Evolutionary conservation across 1,140 invertebrate genomes (phyloP).

Genomic region (Nomia melanderi): DNA sequence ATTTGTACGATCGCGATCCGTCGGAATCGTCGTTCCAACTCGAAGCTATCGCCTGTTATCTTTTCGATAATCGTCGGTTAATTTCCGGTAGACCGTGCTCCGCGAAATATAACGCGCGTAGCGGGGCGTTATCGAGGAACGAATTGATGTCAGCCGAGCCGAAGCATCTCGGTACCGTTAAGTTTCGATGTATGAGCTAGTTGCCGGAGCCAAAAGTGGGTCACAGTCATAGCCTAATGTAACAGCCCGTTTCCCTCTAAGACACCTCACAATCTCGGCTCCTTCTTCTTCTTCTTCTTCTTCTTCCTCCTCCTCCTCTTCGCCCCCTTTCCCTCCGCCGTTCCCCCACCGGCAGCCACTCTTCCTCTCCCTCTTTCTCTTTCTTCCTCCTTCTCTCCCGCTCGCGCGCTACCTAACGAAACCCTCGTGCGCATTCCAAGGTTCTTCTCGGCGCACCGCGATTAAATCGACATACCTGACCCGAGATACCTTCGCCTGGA

Average conservation of each 20-base stretch:
- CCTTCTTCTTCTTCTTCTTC: constrained; percentile 32
- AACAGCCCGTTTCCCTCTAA: constrained; percentile 69
- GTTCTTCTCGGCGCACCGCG: constrained; percentile 14
- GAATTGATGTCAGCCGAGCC: constrained; percentile 75
- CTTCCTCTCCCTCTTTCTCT: constrained; percentile 30
- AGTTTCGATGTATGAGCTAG: constrained; percentile 77
- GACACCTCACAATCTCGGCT: constrained; percentile 57
- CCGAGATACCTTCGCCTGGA: constrained; percentile 1
- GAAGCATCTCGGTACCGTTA: constrained; percentile 77
- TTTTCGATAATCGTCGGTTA: background rate
- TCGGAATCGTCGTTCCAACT: too few relatives aligned
- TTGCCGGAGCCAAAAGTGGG: constrained; percentile 74
- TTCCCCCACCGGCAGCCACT: too few relatives aligned
- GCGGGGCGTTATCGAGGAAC: constrained; percentile 53
- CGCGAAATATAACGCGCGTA: constrained; percentile 21
- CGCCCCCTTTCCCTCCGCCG: too few relatives aligned
- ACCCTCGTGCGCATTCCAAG: constrained; percentile 51
- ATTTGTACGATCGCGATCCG: too few relatives aligned
- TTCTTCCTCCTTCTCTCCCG: constrained; percentile 15
- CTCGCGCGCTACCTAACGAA: too few relatives aligned
- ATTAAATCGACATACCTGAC: constrained; percentile 55
- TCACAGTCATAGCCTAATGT: constrained; percentile 76
- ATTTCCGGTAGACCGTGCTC: constrained; percentile 11
- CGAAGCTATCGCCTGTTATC: too few relatives aligned
- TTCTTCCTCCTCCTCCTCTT: constrained; percentile 20